Conservation (phyloP, 2,888 invertebrate genomes). For the Drosophila mimetica region DNA sequence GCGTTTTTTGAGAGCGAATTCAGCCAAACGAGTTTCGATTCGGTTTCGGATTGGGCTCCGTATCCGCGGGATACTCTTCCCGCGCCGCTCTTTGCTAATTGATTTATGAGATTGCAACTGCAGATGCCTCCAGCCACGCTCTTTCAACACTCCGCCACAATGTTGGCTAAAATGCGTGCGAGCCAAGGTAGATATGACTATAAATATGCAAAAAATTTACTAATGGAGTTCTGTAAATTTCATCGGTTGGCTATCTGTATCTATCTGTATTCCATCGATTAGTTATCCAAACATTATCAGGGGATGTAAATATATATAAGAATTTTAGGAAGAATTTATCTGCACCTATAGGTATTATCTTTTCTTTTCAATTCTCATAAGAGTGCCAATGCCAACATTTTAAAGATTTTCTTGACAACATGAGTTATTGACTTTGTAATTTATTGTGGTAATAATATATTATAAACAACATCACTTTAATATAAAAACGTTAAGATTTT, state of each 20-base stretch:
- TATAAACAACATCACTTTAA: too few relatives aligned
- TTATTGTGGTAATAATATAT: too few relatives aligned
- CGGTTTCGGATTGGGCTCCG: slow-evolving; percentile 11
- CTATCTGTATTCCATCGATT: too few relatives aligned
- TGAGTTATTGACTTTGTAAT: too few relatives aligned
- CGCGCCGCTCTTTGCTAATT: slow-evolving; percentile 49
- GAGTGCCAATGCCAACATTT: too few relatives aligned
- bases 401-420: too few relatives aligned
- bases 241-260: background rate
- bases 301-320: background rate
- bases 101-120: slow-evolving; percentile 41
- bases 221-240: background rate
- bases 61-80: slow-evolving; percentile 37
- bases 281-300: too few relatives aligned
- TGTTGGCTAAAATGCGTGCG: slow-evolving; percentile 16
- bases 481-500: too few relatives aligned
- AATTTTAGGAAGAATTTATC: background rate
- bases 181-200: slow-evolving; percentile 1
- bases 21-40: slow-evolving; percentile 56
- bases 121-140: slow-evolving; percentile 28
- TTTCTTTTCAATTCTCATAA: too few relatives aligned
- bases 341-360: too few relatives aligned
- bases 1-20: slow-evolving; percentile 37
- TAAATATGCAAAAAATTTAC: slow-evolving; percentile 4
- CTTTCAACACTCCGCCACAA: slow-evolving; percentile 13